These are phyloP conservation scores for Rhombomys opimus DNA, from an alignment of 2,113 vertebrate species.

Conservation along the genomic window DNA sequence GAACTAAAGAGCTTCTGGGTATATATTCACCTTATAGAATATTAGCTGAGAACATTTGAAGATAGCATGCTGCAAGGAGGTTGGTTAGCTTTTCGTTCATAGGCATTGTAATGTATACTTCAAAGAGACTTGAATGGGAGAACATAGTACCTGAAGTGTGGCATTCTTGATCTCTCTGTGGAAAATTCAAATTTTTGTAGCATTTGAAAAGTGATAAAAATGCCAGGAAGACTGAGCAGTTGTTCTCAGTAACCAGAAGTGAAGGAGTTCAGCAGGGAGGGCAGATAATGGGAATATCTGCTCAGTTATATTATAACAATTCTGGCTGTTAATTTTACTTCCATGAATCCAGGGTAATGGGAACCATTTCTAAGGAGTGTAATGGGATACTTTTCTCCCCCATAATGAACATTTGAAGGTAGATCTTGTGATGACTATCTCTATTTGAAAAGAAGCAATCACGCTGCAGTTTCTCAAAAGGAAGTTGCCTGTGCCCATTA, in stretches of 20 bases:
- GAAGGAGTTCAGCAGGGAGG: background rate
- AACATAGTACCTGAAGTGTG: slow-evolving; percentile 31
- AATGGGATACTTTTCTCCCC: background rate
- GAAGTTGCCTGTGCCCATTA: background rate
- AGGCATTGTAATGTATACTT: slow-evolving; percentile 1
- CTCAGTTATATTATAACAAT: slow-evolving; percentile 3
- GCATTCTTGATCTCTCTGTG: slow-evolving; percentile 31
- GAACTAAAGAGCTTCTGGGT: background rate
- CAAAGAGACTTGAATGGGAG: background rate
- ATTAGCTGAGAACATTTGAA: background rate
- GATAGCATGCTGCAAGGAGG: background rate
- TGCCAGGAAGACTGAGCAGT: background rate
- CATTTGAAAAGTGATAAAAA: slow-evolving; percentile 61
- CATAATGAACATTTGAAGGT: slow-evolving; percentile 9
- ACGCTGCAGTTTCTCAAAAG: background rate
- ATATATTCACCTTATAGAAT: background rate
- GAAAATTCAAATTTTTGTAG: slow-evolving; percentile 51
- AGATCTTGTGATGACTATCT: slow-evolving; percentile 6
- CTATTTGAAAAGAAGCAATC: background rate
- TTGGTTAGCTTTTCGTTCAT: background rate
- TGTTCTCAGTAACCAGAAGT: background rate
- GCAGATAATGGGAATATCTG: slow-evolving; percentile 29
- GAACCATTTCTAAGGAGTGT: background rate
- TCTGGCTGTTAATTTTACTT: slow-evolving; percentile 55
- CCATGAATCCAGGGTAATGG: slow-evolving; percentile 18